Conservation (phyloP, 2,797 vertebrate genomes). For the Intellagama lesueurii region DNA sequence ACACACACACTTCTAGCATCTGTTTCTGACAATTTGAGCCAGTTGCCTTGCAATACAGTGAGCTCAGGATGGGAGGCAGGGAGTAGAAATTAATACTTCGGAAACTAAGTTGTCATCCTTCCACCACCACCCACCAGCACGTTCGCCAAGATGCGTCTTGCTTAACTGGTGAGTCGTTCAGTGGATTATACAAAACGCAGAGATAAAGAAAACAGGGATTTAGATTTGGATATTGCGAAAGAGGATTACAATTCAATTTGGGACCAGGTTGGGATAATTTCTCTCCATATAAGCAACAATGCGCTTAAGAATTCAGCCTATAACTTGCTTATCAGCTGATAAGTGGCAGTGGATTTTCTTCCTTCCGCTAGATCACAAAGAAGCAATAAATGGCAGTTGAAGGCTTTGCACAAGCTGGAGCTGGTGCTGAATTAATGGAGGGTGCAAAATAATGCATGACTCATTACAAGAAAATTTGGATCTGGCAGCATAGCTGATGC, state of each 20-base stretch:
- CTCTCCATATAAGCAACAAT: conserved; percentile 59
- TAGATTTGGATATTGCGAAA: conserved; percentile 71
- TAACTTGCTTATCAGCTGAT: conserved; percentile 23
- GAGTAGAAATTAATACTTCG: conserved; percentile 67
- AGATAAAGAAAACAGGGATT: conserved; percentile 74
- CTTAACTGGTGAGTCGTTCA: conserved; percentile 59
- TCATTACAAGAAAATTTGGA: background rate
- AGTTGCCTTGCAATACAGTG: conserved; percentile 56
- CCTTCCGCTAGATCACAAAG: conserved; percentile 19
- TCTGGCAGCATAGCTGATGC: too few relatives aligned
- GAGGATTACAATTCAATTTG: conserved; percentile 73
- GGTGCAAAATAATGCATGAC: background rate
- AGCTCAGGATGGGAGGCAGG: conserved; percentile 43
- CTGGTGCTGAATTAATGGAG: background rate
- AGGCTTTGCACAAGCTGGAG: background rate
- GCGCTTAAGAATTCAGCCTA: conserved; percentile 46
- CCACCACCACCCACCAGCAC: background rate
- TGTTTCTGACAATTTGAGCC: conserved; percentile 62
- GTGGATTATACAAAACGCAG: conserved; percentile 65
- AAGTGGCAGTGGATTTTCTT: conserved; percentile 50
- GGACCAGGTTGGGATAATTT: conserved; percentile 69
- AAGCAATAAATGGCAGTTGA: background rate
- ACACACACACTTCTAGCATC: conserved; percentile 49
- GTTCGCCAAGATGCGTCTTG: conserved; percentile 37
- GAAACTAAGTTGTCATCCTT: conserved; percentile 68